Percentiles rank a stretch among this genome's conserved stretches.
Conservation (phyloP, 1,140 invertebrate species). For the Drosophila takahashii region DNA sequence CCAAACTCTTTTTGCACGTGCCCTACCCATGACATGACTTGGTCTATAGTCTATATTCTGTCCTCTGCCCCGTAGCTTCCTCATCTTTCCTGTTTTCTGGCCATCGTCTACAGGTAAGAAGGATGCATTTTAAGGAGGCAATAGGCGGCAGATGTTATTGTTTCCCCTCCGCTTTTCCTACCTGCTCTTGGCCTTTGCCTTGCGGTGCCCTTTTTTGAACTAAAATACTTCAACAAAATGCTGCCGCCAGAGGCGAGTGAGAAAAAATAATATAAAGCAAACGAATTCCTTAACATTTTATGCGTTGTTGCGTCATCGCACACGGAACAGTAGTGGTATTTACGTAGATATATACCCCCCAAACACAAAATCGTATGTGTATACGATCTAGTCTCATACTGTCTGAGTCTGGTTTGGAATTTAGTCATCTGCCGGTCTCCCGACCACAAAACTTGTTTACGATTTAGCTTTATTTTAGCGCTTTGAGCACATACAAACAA, state of each 20-base stretch:
- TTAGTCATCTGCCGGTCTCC: constrained; percentile 45
- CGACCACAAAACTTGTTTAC: constrained; percentile 52
- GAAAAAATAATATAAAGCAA: constrained; percentile 40
- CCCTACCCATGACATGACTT: constrained; percentile 8
- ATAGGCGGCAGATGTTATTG: constrained; percentile 43
- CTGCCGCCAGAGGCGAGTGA: constrained; percentile 31
- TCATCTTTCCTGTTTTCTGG: constrained; percentile 11
- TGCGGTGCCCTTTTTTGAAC: constrained; percentile 38
- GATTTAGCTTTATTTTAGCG: constrained; percentile 15
- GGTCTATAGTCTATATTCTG: constrained; percentile 11
- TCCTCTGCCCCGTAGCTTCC: neutral
- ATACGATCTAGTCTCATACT: constrained; percentile 21
- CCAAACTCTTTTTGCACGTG: neutral
- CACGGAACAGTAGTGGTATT: constrained; percentile 48
- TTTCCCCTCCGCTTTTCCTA: constrained; percentile 17
- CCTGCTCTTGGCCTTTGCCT: constrained; percentile 38
- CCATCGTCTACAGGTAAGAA: constrained; percentile 25
- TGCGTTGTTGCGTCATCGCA: constrained; percentile 72
- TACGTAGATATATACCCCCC: constrained; percentile 7
- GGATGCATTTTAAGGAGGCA: constrained; percentile 29
- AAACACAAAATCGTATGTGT: constrained; percentile 2
- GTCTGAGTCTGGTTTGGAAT: constrained; percentile 59
- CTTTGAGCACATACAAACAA: constrained; percentile 10
- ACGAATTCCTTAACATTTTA: constrained; percentile 63
- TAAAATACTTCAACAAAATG: constrained; percentile 48